Evolutionary conservation across 2,888 invertebrate genomes (phyloP).

Genomic region (Myathropa florea): DNA sequence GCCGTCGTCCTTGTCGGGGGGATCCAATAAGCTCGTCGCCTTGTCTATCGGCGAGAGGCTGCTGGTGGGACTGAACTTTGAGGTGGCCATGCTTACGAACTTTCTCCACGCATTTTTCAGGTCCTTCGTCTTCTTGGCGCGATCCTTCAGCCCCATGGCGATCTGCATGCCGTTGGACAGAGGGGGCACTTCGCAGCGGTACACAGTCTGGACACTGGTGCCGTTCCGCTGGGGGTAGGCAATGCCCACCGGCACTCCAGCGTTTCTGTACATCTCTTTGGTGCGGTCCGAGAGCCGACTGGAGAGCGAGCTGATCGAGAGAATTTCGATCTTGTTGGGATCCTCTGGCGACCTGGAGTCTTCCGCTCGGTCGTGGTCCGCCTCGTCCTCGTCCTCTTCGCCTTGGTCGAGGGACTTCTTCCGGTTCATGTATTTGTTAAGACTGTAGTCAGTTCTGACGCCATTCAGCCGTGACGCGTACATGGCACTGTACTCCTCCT

Average conservation of each 20-base stretch:
- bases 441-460: constrained; percentile 77
- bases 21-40: constrained; percentile 74
- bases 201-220: constrained; percentile 78
- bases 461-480: constrained; percentile 77
- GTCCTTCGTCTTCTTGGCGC: constrained; percentile 80
- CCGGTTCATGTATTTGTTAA: constrained; percentile 78
- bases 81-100: constrained; percentile 80
- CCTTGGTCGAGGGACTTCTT: constrained; percentile 74
- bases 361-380: constrained; percentile 31
- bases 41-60: constrained; percentile 77
- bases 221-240: constrained; percentile 78
- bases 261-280: constrained; percentile 79
- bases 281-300: constrained; percentile 79
- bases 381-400: constrained; percentile 67
- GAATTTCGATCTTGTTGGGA: constrained; percentile 77
- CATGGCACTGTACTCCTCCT: constrained; percentile 75
- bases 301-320: constrained; percentile 79
- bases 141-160: constrained; percentile 80
- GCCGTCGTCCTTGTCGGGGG: constrained; percentile 77
- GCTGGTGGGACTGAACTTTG: constrained; percentile 79
- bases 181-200: constrained; percentile 79
- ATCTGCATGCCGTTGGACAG: constrained; percentile 80
- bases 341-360: constrained; percentile 71
- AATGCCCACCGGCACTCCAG: constrained; percentile 78
- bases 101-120: constrained; percentile 81